phyloP scores from a whole-genome alignment of 2,113 vertebrate species.

The Hylia prasina region DNA sequence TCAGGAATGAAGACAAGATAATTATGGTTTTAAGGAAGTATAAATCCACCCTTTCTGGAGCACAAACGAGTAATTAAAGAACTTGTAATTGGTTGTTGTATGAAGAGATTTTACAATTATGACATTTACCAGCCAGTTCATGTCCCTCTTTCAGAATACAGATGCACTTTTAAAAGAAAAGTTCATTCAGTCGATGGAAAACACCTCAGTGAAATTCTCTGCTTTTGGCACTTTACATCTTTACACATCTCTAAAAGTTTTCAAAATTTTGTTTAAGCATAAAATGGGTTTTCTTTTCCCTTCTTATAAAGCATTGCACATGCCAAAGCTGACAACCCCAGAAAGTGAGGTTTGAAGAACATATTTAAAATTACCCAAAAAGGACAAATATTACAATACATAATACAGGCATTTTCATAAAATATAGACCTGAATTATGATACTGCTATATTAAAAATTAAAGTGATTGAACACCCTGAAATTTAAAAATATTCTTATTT shows the following conservation, averaged over 20 bases:
- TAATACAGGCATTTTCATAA: background rate
- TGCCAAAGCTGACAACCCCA: background rate
- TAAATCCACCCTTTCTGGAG: constrained; percentile 57
- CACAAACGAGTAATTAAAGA: constrained; percentile 73
- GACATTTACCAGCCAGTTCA: constrained; percentile 61
- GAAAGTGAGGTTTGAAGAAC: background rate
- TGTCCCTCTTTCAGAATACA: background rate
- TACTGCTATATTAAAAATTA: background rate
- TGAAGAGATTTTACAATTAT: constrained; percentile 62
- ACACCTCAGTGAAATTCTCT: background rate
- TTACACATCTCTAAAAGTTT: background rate
- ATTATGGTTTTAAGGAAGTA: constrained; percentile 70
- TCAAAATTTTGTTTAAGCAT: background rate
- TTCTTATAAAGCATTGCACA: background rate
- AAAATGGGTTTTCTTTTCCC: background rate
- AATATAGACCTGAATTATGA: background rate
- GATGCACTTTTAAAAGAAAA: background rate
- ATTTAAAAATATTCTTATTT: background rate
- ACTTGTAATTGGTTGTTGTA: constrained; percentile 73
- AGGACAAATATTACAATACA: background rate
- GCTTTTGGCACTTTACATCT: background rate
- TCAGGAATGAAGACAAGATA: constrained; percentile 73
- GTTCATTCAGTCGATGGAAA: background rate
- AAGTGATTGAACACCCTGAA: background rate
- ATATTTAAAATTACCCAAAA: background rate